phyloP scores from a whole-genome alignment of 92 coral and sea anemone genomes.

The Paragorgia papillata region DNA sequence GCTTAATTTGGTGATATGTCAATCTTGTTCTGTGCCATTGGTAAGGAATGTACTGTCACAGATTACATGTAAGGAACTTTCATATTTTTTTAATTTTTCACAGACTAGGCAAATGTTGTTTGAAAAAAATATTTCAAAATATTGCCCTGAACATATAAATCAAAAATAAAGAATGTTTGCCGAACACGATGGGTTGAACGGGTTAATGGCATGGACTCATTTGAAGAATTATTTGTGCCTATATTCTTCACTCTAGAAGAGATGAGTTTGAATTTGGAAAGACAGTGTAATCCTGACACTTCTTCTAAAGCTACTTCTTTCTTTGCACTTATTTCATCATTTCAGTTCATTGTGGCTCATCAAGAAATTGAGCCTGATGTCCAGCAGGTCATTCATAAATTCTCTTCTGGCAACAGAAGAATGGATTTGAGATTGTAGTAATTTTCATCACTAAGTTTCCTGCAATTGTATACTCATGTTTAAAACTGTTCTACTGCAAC shows the following conservation, averaged over 20 bases:
- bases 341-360: slow-evolving; percentile 3
- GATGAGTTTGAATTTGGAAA: not conserved
- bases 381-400: too few species aligned
- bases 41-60: not conserved
- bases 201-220: slow-evolving; percentile 1
- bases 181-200: slow-evolving; percentile 19
- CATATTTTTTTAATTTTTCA: not conserved
- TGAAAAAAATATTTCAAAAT: not conserved
- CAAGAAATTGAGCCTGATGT: too few species aligned
- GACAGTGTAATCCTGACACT: not conserved
- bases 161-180: slow-evolving; percentile 3
- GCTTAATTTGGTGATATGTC: not conserved
- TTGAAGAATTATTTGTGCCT: too few species aligned
- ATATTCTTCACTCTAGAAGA: not conserved
- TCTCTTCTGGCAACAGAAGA: too few species aligned
- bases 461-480: too few species aligned
- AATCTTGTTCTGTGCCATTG: not conserved
- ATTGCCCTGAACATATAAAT: not conserved
- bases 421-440: too few species aligned
- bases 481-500: too few species aligned
- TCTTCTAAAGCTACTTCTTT: not conserved
- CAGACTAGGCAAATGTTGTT: not conserved
- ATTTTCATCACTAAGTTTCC: too few species aligned
- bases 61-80: not conserved
- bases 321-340: not conserved